phyloP scores from a whole-genome alignment of 2,113 vertebrate species.

The Cryptomyrus ogoouensis region DNA sequence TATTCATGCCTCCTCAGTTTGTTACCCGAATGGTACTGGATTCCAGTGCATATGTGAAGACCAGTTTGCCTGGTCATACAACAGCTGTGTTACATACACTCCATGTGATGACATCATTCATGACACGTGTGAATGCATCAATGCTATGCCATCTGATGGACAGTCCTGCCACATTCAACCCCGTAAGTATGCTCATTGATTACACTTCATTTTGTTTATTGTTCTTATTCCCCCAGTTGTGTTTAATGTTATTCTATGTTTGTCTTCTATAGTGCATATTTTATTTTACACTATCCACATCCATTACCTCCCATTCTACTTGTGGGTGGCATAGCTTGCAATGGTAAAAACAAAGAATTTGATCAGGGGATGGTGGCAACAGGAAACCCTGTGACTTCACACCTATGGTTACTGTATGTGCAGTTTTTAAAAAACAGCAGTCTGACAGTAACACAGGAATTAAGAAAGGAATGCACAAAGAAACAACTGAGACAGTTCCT shows the following conservation, averaged over 20 bases:
- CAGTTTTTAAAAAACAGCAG: too few species aligned
- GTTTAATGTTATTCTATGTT: not conserved
- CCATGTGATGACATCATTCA: not conserved
- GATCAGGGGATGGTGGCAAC: too few species aligned
- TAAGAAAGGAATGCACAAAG: too few species aligned
- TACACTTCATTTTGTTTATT: not conserved
- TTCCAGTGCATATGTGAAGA: constrained; percentile 53
- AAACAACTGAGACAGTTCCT: too few species aligned
- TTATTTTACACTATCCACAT: too few species aligned
- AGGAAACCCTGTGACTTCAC: too few species aligned
- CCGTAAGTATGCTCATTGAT: not conserved
- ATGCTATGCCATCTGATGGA: not conserved
- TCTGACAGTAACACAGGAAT: too few species aligned
- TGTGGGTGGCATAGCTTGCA: too few species aligned
- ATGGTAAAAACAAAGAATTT: too few species aligned
- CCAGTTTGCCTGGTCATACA: constrained; percentile 42
- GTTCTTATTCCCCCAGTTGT: not conserved
- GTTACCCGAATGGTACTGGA: constrained; percentile 26
- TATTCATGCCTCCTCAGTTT: constrained; percentile 41
- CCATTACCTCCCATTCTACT: too few species aligned
- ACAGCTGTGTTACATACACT: constrained; percentile 30
- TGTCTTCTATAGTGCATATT: not conserved
- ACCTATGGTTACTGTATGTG: too few species aligned
- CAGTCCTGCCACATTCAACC: not conserved
- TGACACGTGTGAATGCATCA: not conserved